Evolutionary conservation across 2,113 vertebrate species (phyloP), one percentile per base, ranked within the genome.

Genomic region (Calyptomena viridis): DNA sequence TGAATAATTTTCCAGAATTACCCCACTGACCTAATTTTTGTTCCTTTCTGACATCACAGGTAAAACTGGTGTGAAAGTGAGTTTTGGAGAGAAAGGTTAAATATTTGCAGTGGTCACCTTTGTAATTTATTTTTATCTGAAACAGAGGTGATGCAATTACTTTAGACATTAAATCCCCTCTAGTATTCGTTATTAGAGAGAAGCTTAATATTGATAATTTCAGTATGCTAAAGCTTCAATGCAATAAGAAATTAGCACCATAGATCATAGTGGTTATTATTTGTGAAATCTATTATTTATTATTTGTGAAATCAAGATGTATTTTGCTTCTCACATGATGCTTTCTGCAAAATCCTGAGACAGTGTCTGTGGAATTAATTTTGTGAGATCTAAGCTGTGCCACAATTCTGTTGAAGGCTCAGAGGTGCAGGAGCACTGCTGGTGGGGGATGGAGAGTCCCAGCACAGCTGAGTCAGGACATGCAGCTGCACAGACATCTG

Each of bases 381-480:
- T 9, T 21, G 14, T 10, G 17, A 58, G 62, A 69, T 46, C 16
- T 8, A 16, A 3, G 22, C 0, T 2, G 14, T 55, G 53, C 39
- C 3, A 0, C 10, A 58, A 2, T 11, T 6, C 0, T 28, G 11
- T 14, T 37, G 31, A 30, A 49, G 21, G 39, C 39, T 79, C 11
- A 2, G 11, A 64, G 47, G 7, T 20, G 49, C 8, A 18, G 0
- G 4, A 7, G 5, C 7, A 0, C 46, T 58, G 84, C 1, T 20
- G 49, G 4, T 20, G 71, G 16, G 23, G 60, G 50, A 14, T 5
- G 14, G 27, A 53, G 25, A 7, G 3, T 35, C 25, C 5, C 8
- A 1, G 19, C 37, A 13, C 14, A 12, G 50, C 5, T 47, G 80
- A 40, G 12, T 11, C 5, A 21, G 63, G 59, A 77, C 46, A 13